Evolutionary conservation across 2,888 invertebrate genomes (phyloP), one percentile per base, ranked within the genome.

Genomic region (Cacoxenus indagator): DNA sequence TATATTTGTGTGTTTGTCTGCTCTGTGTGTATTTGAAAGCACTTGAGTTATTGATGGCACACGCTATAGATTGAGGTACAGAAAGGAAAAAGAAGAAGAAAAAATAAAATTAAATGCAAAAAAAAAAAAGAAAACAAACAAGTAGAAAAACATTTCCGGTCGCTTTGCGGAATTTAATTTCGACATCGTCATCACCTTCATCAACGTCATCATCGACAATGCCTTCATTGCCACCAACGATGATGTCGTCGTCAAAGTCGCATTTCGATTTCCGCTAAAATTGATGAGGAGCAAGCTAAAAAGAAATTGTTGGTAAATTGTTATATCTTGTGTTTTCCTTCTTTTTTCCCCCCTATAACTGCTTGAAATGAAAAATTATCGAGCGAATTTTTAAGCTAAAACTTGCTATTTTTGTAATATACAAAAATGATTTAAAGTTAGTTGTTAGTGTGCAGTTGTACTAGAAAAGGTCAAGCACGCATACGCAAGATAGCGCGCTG

Each of bases 161-260:
- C 51, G 22, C 51, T 19, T n/a, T 51, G 51, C 22, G 19, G 19
- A 51, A 51, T 51, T 51, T 19, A 14, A 22, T 51, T 51, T 51
- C 22, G 19, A 22, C 24, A 22, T 17, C 51, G 22, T 51, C 51
- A 51, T 51, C 51, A 51, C 8, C 22, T 17, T 17, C 51, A 22
- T 51, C 19, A 51, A 19, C 9, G 8, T 51, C 22, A 22, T 51
- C 51, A 51, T 51, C 24, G 64, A 61, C 57, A 64, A 54, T 68
- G 68, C 68, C 57, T 70, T 55, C n/a, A 19, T 45, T 24, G 29
- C 26, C 19, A 9, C 22, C 51, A 19, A 19, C 27, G 64, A 59
- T 45, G 62, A 54, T 68, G 68, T 68, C 61, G 70, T 48, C n/a
- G 11, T 22, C 27, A 54, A 22, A 26, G 26, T 9, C 31, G 8